Evolutionary conservation across 1,140 invertebrate species (phyloP).

Genomic region (Drosophila yakuba): DNA sequence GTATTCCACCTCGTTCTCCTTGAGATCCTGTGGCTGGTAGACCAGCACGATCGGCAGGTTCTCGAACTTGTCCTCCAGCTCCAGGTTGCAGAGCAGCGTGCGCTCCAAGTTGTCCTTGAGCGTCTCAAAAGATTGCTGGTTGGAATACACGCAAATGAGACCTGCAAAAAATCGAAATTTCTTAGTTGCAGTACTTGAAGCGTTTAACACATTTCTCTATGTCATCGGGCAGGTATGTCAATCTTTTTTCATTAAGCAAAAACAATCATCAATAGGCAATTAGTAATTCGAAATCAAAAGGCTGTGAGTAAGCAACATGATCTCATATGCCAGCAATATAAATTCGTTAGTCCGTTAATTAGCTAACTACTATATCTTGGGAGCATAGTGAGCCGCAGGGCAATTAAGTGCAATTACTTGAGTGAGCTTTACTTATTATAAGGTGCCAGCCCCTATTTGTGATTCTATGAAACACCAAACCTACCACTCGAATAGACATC

Average conservation of each 20-base stretch:
- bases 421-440: not conserved
- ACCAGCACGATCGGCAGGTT: slow-evolving; percentile 95
- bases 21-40: slow-evolving; percentile 93
- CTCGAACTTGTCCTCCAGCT: slow-evolving; percentile 93
- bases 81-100: slow-evolving; percentile 95
- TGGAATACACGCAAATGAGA: slow-evolving; percentile 95
- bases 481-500: slow-evolving; percentile 86
- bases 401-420: slow-evolving; percentile 15
- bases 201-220: not conserved
- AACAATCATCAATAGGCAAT: not conserved
- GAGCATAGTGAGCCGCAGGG: slow-evolving; percentile 1
- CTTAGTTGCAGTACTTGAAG: too few relatives aligned
- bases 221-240: not conserved
- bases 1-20: slow-evolving; percentile 92
- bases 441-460: not conserved
- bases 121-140: slow-evolving; percentile 96
- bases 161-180: slow-evolving; percentile 84
- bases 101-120: slow-evolving; percentile 96
- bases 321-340: slow-evolving; percentile 8
- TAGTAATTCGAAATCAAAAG: not conserved
- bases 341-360: not conserved
- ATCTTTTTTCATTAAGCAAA: not conserved
- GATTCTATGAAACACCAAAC: slow-evolving; percentile 48
- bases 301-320: slow-evolving; percentile 21
- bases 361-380: slow-evolving; percentile 6